These are phyloP conservation scores for Etheostoma nigrum DNA, from an alignment of 2,797 vertebrate species.

Conservation along the genomic window DNA sequence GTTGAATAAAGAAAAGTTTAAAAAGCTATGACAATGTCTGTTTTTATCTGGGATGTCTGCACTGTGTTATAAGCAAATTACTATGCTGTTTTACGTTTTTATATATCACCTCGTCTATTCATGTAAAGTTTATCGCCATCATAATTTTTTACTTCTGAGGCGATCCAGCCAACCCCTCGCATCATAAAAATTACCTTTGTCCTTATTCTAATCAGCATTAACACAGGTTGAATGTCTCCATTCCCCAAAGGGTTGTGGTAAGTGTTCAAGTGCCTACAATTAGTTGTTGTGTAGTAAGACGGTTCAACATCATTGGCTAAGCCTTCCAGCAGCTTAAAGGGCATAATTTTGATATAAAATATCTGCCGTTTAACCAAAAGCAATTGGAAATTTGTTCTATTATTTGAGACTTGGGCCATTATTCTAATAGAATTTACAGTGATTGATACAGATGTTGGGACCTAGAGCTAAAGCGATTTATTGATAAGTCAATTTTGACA, in stretches of 20 bases:
- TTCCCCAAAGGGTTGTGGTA: not conserved
- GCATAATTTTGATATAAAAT: not conserved
- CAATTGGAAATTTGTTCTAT: not conserved
- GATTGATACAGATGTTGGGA: not conserved
- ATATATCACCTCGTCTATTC: not conserved
- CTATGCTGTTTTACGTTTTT: not conserved
- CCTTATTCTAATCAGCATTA: not conserved
- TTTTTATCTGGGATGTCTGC: not conserved
- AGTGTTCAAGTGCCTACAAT: not conserved
- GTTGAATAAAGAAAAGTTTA: not conserved
- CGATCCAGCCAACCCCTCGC: conserved; percentile 25
- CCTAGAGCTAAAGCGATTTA: not conserved
- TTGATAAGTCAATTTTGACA: not conserved
- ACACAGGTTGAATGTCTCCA: not conserved
- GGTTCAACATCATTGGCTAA: not conserved
- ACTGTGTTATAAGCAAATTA: not conserved
- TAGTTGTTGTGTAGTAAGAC: not conserved
- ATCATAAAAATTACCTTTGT: not conserved
- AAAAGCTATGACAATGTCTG: conserved; percentile 1
- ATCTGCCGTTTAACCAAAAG: not conserved
- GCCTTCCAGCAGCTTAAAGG: not conserved
- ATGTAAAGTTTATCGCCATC: not conserved
- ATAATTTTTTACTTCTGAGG: not conserved
- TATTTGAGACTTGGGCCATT: not conserved
- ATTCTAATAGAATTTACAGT: not conserved